These are phyloP conservation scores for Drosophila bunnanda DNA, from an alignment of 2,888 invertebrate species.

Conservation along the genomic window DNA sequence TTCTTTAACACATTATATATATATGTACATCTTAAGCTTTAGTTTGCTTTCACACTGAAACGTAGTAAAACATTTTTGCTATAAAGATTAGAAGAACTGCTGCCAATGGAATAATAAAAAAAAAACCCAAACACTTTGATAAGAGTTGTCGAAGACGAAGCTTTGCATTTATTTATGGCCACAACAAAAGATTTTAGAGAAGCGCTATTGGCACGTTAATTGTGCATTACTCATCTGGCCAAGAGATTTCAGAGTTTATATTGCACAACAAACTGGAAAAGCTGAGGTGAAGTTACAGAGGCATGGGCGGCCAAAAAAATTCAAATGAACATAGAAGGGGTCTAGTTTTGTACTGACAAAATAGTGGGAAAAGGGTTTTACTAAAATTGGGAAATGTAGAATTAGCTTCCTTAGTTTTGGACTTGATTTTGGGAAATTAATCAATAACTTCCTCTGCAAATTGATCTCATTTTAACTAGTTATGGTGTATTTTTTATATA, in stretches of 20 bases:
- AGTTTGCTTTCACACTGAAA: background rate
- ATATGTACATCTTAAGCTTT: background rate
- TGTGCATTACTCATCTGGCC: conserved; percentile 11
- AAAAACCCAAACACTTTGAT: conserved; percentile 9
- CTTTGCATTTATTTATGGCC: conserved; percentile 13
- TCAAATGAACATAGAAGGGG: background rate
- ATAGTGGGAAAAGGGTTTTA: background rate
- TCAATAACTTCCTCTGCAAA: background rate
- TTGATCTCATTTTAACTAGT: too few relatives aligned
- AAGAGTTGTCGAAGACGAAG: background rate
- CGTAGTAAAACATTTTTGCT: background rate
- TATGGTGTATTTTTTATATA: too few relatives aligned
- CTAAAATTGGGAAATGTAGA: too few relatives aligned
- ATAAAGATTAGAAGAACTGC: conserved; percentile 1
- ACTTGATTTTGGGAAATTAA: background rate
- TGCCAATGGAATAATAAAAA: background rate
- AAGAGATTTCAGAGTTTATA: conserved; percentile 49
- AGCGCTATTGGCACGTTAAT: conserved; percentile 24
- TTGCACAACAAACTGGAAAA: conserved; percentile 53
- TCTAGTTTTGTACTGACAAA: background rate
- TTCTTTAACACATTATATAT: background rate
- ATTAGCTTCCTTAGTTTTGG: too few relatives aligned
- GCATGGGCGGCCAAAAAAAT: conserved; percentile 1
- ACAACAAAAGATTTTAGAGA: conserved; percentile 13
- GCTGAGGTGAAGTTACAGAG: conserved; percentile 28